Evolutionary conservation across 2,797 vertebrate genomes (phyloP).

Genomic region (Dendrocincla fuliginosa): DNA sequence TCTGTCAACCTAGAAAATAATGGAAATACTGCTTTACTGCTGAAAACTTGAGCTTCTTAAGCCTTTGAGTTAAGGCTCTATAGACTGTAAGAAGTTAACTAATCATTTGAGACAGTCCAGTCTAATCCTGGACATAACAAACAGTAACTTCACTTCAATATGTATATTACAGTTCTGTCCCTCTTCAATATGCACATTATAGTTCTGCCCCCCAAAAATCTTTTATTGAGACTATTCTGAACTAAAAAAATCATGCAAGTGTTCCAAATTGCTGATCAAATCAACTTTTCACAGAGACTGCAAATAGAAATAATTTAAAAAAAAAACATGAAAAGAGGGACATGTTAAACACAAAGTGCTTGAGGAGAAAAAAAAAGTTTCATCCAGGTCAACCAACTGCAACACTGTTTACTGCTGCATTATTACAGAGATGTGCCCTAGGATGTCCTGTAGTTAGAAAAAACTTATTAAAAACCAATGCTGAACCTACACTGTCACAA

Average conservation of each 20-base stretch:
- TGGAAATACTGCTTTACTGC: neutral
- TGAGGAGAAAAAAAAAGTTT: neutral
- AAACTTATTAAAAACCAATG: neutral
- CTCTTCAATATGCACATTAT: neutral
- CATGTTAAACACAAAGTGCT: neutral
- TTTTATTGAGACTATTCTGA: neutral
- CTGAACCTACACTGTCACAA: neutral
- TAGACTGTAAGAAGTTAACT: neutral
- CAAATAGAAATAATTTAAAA: neutral
- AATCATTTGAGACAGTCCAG: neutral
- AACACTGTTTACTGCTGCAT: neutral
- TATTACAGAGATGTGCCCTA: neutral
- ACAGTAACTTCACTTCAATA: neutral
- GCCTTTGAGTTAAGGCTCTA: neutral
- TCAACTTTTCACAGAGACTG: neutral
- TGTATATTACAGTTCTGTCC: neutral
- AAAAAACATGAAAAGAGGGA: neutral
- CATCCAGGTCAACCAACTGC: neutral
- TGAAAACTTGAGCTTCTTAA: neutral
- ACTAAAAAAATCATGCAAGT: neutral
- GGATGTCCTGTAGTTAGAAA: rapidly evolving
- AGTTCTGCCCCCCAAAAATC: neutral
- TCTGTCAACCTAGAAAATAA: neutral
- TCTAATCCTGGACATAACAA: neutral
- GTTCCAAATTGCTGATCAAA: neutral